A percentile compares a stretch with the other conserved stretches of the same genome.
These are phyloP conservation scores for Drosophila aff. DNA, from an alignment of 1,140 invertebrate genomes.

Conservation along the genomic window DNA sequence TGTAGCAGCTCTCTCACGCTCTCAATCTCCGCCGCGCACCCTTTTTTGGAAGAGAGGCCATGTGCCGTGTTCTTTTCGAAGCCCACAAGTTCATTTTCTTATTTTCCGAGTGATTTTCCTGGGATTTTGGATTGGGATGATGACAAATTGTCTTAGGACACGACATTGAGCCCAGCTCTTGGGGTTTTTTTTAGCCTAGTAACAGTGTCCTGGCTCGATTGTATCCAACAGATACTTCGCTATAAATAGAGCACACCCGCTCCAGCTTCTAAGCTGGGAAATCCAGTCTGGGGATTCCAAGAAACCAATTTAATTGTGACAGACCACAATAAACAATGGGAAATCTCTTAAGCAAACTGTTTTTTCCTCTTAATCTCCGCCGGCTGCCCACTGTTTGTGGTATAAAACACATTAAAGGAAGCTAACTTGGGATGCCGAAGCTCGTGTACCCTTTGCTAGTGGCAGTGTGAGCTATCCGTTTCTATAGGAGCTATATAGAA, in stretches of 20 bases:
- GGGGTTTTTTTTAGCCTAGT: constrained; percentile 1
- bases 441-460: background rate
- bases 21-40: constrained; percentile 17
- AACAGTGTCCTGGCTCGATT: constrained; percentile 1
- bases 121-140: constrained; percentile 26
- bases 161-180: constrained; percentile 27
- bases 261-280: constrained; percentile 23
- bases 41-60: constrained; percentile 28
- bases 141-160: constrained; percentile 49
- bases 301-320: constrained; percentile 50
- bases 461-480: background rate
- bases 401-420: constrained; percentile 26
- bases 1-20: constrained; percentile 3
- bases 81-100: constrained; percentile 28
- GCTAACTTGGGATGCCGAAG: background rate
- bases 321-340: constrained; percentile 47
- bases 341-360: constrained; percentile 65
- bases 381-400: constrained; percentile 52
- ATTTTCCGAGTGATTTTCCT: constrained; percentile 38
- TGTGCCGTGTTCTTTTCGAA: constrained; percentile 18
- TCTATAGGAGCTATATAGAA: background rate
- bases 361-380: constrained; percentile 66
- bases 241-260: constrained; percentile 9
- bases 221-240: constrained; percentile 5
- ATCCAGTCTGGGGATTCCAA: constrained; percentile 28